phyloP scores from a whole-genome alignment of 2,888 invertebrate species.

The Diplazon laetatorius region DNA sequence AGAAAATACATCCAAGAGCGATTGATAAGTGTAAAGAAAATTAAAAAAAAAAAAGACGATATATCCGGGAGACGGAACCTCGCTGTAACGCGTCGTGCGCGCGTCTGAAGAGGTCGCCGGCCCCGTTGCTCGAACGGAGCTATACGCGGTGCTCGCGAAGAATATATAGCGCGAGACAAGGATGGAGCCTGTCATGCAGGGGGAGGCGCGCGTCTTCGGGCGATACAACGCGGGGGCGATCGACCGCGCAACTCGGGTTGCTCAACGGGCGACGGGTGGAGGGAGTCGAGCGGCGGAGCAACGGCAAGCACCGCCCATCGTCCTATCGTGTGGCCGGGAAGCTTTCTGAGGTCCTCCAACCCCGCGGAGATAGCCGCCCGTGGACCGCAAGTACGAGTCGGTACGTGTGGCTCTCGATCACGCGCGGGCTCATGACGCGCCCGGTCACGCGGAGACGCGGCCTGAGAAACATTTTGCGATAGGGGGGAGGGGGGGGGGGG shows the following conservation, averaged over 20 bases:
- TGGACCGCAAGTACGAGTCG: constrained; percentile 48
- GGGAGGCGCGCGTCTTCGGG: constrained; percentile 27
- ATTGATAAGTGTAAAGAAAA: no score
- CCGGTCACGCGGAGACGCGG: no score
- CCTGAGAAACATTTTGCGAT: no score
- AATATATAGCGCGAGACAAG: not conserved
- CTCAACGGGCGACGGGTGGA: constrained; percentile 71
- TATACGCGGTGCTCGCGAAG: not conserved
- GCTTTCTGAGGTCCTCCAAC: constrained; percentile 71
- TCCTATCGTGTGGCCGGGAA: constrained; percentile 74
- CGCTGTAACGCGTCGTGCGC: constrained; percentile 13
- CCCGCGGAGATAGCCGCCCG: constrained; percentile 67
- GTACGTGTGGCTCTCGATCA: no score
- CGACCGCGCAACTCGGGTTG: constrained; percentile 74
- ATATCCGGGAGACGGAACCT: not conserved
- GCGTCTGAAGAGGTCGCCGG: constrained; percentile 54
- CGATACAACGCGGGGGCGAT: constrained; percentile 15
- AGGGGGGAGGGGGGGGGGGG: no score
- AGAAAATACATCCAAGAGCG: no score
- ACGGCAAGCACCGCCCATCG: constrained; percentile 78
- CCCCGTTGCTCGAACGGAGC: constrained; percentile 35
- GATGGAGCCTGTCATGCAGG: not conserved
- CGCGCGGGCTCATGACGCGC: no score
- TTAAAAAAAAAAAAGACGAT: not conserved
- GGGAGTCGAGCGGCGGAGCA: constrained; percentile 75